Base-by-base conservation (phyloP, 2,888 invertebrate genomes). In the Nomada lathburiana region DNA sequence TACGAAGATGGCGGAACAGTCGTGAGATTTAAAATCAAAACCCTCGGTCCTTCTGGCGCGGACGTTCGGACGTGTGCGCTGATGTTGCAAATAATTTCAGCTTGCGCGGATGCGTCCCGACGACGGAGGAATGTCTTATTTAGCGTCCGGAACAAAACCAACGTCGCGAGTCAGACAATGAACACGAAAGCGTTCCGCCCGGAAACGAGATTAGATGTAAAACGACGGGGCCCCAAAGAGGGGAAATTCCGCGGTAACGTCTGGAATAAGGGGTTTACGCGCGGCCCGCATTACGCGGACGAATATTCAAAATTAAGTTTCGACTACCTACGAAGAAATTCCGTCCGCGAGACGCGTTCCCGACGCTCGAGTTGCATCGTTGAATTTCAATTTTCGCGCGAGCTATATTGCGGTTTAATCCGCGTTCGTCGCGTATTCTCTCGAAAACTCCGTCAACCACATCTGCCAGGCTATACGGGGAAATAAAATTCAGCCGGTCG, bases 291-390 rank as follows among this genome's bases (percentile, higher is more conserved):
- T 65, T 80, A 80, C 64, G 55, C 36, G 23, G 52, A 23, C 23
- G 73, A 80, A 80, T 80, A 80, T 80, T 80, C 67, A 42, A 80
- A 80, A 80, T 73, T 80, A 80, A 80, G 57, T 80, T 68, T 62
- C 63, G 13, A 29, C 62, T 47, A 44, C 7, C 36, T n/a, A n/a
- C 23, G 52, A 80, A 73, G 80, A 79, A 80, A 80, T 80, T 73
- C 71, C 63, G 52, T 68, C 62, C 62, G 23, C 72, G 80, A n/a
- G 23, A 23, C 52, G 57, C 57, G 44, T 60, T 42, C 2, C 29
- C 20, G 29, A 16, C 20, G 80, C 80, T 68, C n/a, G 9, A 50
- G 72, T 80, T 73, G 68, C 80, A 68, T 63, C 67, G 62, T 29
- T 73, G 80, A 73, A 80, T 80, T 80, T 68, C 80, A 80, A 80